Conservation (phyloP, 2,888 invertebrate genomes). For the Apotomis capreana region DNA sequence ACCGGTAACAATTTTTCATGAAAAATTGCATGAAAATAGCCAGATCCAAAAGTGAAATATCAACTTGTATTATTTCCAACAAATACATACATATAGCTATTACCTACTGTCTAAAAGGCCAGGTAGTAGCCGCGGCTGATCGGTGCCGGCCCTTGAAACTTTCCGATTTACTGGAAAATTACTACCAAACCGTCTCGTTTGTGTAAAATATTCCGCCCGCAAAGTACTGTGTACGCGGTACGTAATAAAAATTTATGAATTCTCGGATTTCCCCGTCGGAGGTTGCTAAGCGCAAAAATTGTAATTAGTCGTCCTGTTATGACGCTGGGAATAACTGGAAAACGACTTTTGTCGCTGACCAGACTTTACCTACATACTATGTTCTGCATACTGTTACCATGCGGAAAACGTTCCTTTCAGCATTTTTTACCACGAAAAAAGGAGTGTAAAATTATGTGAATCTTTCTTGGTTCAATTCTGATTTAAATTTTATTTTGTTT, state of each 20-base stretch:
- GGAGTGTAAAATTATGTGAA: no score
- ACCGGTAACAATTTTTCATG: no score
- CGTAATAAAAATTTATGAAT: constrained; percentile 41
- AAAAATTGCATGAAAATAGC: no score
- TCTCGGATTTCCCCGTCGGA: constrained; percentile 18
- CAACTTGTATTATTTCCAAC: no score
- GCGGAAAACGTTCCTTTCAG: background rate
- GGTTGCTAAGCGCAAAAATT: constrained; percentile 28
- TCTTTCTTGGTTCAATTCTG: no score
- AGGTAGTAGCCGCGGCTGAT: no score
- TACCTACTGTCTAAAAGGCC: no score
- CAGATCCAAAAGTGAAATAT: no score
- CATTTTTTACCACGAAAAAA: no score
- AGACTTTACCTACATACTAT: background rate
- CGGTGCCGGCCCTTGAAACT: background rate
- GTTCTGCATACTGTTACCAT: background rate
- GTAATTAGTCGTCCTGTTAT: constrained; percentile 26
- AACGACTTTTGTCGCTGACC: background rate
- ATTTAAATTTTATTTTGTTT: no score
- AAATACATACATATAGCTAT: no score
- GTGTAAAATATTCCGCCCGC: constrained; percentile 30
- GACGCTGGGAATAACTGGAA: constrained; percentile 12
- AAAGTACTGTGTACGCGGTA: constrained; percentile 18
- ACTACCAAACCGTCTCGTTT: background rate
- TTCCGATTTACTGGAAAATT: constrained; percentile 29